phyloP scores from a whole-genome alignment of 23 tunicate species.

The Oikopleura dioica region DNA sequence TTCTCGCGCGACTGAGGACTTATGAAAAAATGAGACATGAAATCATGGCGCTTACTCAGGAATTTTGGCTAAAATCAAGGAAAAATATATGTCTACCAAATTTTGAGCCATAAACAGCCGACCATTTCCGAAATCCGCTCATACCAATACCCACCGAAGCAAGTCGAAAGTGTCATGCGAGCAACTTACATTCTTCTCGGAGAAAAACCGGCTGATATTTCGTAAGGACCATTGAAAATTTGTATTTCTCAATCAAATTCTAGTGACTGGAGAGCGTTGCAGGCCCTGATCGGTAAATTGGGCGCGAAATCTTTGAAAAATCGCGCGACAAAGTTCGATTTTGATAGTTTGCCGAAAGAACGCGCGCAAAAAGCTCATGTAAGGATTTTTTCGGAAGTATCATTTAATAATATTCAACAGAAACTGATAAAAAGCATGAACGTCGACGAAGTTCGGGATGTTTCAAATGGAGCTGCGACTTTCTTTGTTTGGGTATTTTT shows the following conservation, averaged over 20 bases:
- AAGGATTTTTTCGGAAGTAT: not conserved
- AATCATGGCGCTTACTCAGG: too few species aligned
- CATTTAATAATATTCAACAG: not conserved
- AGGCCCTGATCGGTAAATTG: slow-evolving; percentile 56
- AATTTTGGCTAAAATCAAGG: too few species aligned
- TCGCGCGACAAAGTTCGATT: slow-evolving; percentile 29
- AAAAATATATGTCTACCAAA: slow-evolving; percentile 15
- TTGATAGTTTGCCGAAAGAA: slow-evolving; percentile 14
- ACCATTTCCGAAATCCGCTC: slow-evolving; percentile 83
- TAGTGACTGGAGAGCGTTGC: slow-evolving; percentile 65
- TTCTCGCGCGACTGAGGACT: not conserved
- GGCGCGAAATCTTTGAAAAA: slow-evolving; percentile 63
- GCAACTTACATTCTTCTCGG: slow-evolving; percentile 88
- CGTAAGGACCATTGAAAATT: not conserved
- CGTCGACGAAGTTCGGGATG: slow-evolving; percentile 63
- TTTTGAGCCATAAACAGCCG: slow-evolving; percentile 67
- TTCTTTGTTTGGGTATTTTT: slow-evolving; percentile 96
- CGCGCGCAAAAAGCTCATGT: slow-evolving; percentile 34
- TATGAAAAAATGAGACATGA: not conserved
- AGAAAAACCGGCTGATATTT: slow-evolving; percentile 22
- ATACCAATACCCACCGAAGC: slow-evolving; percentile 50
- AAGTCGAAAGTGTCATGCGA: slow-evolving; percentile 57
- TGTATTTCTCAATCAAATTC: not conserved
- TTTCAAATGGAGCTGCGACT: slow-evolving; percentile 90
- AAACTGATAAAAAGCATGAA: slow-evolving; percentile 35